Evolutionary conservation across 2,113 vertebrate species (phyloP).

Genomic region (Megaceryle torquata): DNA sequence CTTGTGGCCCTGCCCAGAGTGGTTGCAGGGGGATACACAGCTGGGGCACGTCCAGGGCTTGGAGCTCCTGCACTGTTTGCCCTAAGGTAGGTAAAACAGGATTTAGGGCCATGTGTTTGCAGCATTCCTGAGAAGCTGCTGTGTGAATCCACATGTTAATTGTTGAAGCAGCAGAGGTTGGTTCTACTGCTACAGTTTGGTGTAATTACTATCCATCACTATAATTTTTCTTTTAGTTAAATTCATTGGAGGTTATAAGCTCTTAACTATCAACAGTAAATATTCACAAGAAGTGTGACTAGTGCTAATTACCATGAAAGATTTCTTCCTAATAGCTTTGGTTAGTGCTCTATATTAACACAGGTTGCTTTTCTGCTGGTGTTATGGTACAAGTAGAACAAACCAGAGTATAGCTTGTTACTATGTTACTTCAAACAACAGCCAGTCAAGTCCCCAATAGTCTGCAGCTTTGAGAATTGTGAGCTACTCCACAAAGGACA

Average conservation of each 20-base stretch:
- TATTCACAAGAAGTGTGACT: constrained; percentile 26
- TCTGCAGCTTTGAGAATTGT: background rate
- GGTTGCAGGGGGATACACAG: background rate
- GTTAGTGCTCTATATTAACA: background rate
- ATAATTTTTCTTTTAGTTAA: constrained; percentile 68
- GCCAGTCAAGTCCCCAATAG: background rate
- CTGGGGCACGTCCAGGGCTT: background rate
- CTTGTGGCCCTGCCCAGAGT: background rate
- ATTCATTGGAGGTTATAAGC: constrained; percentile 57
- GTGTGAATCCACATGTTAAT: background rate
- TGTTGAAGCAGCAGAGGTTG: constrained; percentile 47
- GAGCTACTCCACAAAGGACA: background rate
- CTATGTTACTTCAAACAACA: background rate
- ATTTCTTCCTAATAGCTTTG: constrained; percentile 41
- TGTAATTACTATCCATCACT: constrained; percentile 59
- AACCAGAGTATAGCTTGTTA: background rate
- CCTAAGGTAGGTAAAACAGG: background rate
- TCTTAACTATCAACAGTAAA: constrained; percentile 63
- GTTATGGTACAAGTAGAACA: background rate
- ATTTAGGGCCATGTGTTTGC: background rate
- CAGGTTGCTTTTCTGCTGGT: background rate
- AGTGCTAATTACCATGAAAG: constrained; percentile 47
- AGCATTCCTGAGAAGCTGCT: background rate
- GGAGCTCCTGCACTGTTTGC: background rate
- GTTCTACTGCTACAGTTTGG: constrained; percentile 51